These are phyloP conservation scores for Ellobium chinense DNA, from an alignment of 2,888 invertebrate genomes.

Conservation along the genomic window DNA sequence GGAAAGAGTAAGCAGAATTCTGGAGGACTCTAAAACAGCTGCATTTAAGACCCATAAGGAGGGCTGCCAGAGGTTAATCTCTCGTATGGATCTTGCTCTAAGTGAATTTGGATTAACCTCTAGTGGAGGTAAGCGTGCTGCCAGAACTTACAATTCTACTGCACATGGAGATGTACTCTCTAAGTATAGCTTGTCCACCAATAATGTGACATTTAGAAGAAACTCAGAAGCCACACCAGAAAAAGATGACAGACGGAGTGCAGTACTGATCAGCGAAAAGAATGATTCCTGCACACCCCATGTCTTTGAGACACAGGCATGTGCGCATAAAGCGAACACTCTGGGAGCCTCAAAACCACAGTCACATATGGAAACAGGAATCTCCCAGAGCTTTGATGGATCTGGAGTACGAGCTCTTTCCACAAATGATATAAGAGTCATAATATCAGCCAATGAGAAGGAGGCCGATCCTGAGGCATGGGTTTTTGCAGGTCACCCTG, in stretches of 20 bases:
- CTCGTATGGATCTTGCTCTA: conserved; percentile 32
- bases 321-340: background rate
- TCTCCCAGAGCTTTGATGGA: background rate
- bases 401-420: background rate
- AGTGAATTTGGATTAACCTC: conserved; percentile 30
- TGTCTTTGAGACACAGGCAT: background rate
- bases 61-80: conserved; percentile 16
- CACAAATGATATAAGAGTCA: background rate
- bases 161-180: background rate
- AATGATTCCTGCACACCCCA: background rate
- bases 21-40: background rate
- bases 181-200: background rate
- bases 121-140: background rate
- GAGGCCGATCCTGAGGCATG: background rate
- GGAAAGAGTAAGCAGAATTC: conserved; percentile 33
- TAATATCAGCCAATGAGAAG: background rate
- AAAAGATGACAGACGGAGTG: background rate
- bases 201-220: background rate
- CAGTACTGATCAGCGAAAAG: background rate
- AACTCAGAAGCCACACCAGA: background rate
- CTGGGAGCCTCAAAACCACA: background rate
- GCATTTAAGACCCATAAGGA: background rate
- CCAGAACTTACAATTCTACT: background rate
- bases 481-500: background rate
- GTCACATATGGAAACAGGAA: background rate